A percentile compares a stretch with the other conserved stretches of the same genome.
Conservation (phyloP, 2,888 invertebrate genomes). For the Dioctria linearis region DNA sequence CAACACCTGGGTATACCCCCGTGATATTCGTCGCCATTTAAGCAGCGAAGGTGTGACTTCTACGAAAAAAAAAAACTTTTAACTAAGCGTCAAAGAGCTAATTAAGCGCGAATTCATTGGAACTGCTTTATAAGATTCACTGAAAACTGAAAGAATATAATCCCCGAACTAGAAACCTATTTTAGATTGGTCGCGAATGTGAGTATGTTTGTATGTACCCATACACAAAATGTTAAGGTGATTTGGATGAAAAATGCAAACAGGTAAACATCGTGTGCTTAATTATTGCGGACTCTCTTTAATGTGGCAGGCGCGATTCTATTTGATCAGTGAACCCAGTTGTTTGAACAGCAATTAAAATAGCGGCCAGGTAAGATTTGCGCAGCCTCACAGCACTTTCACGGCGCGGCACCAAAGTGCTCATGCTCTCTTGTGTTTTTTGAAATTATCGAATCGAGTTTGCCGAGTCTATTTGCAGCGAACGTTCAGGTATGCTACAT, state of each 20-base stretch:
- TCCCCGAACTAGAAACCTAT: conserved; percentile 29
- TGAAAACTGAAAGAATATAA: background rate
- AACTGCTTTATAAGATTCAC: background rate
- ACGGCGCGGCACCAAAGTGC: conserved; percentile 10
- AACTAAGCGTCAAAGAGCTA: conserved; percentile 10
- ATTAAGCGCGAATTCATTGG: conserved; percentile 43
- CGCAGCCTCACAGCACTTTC: conserved; percentile 31
- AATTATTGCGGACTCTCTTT: conserved; percentile 43
- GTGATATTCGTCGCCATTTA: background rate
- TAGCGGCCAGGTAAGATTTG: conserved; percentile 42
- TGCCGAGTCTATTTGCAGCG: conserved; percentile 21
- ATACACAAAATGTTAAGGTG: background rate
- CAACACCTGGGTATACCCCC: conserved; percentile 11
- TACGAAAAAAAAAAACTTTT: background rate
- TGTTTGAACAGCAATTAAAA: conserved; percentile 53
- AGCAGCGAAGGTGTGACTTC: conserved; percentile 37
- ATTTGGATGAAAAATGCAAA: conserved; percentile 32
- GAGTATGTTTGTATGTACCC: background rate
- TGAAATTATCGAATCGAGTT: conserved; percentile 43
- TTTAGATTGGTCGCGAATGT: background rate
- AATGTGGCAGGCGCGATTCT: conserved; percentile 39
- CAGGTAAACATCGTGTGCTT: conserved; percentile 48
- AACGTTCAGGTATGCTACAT: background rate
- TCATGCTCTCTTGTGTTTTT: conserved; percentile 18
- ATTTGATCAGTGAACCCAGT: conserved; percentile 47